Base-by-base conservation (phyloP, 2,113 vertebrate genomes). In the Thryonomys swinderianus region DNA sequence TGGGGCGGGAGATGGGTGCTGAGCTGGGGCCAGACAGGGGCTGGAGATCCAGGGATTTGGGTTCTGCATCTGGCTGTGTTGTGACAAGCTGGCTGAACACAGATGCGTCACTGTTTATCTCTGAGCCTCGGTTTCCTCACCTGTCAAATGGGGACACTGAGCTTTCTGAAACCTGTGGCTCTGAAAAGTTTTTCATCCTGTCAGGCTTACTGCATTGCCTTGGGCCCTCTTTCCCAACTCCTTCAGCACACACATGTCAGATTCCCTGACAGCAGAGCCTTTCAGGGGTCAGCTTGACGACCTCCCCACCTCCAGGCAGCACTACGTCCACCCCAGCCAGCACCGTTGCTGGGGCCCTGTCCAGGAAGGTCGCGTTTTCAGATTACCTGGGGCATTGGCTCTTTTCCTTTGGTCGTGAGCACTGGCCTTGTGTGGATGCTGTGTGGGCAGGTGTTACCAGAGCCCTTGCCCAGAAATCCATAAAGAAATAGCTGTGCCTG, bases 91-190 rank as follows among this genome's bases (percentile, higher is more conserved):
- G 83, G 42, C 67, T 82, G 30, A 80, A 67, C 73, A 74, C 91
- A 91, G 74, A 85, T 48, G 14, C 62, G 37, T 25, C 23, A 62
- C 16, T 74, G 61, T 37, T 88, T 94, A 34, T 91, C 71, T 74
- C 73, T 62, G 69, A 86, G 62, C 45, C 67, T 96, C 30, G 74
- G 83, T 92, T 88, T 96, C 64, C 53, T 88, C 88, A 95, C 93
- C 96, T 94, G 40, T 93, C 91, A 76, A 93, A 91, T 94, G 88
- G 85, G 87, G 69, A 97, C 23, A 85, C 7, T n/a, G 57, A 62
- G n/a, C n/a, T 88, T 69, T 76, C 34, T 73, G 48, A 85, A 92
- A 83, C 34, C 79, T 37, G 18, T 83, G 30, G 30, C 69, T 95
- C 80, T 87, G 78, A 87, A 83, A n/a, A 37, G 3, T 45, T 78